Evolutionary conservation across 2,113 vertebrate species (phyloP).

Genomic region (Holacanthus passer): DNA sequence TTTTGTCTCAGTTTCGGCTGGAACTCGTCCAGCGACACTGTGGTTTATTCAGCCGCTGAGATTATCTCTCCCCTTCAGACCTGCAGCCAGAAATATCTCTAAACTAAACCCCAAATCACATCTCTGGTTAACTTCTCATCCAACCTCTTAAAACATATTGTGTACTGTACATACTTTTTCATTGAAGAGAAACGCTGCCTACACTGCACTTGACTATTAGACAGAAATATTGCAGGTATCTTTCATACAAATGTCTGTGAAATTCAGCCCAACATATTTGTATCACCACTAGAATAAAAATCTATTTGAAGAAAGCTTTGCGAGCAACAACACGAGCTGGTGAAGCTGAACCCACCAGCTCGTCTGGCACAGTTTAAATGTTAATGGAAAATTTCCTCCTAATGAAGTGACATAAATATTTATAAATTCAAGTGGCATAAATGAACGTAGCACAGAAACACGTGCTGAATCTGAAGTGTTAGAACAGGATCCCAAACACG

Average conservation of each 20-base stretch:
- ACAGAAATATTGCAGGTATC: neutral
- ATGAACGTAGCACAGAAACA: too few species aligned
- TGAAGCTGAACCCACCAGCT: neutral
- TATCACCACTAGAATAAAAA: neutral
- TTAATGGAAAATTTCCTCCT: too few species aligned
- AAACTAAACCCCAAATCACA: neutral
- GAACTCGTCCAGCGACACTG: neutral
- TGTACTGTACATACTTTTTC: neutral
- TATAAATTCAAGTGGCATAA: too few species aligned
- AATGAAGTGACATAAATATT: too few species aligned
- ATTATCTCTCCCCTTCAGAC: neutral
- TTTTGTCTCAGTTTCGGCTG: slow-evolving; percentile 2
- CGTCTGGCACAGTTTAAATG: neutral
- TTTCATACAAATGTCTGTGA: neutral
- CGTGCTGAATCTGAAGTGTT: neutral
- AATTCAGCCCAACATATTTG: neutral
- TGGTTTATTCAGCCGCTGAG: neutral
- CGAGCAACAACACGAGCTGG: neutral
- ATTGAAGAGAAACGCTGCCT: too few species aligned
- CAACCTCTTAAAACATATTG: neutral
- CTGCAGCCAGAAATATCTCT: neutral
- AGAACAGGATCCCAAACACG: too few species aligned
- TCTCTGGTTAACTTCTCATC: neutral
- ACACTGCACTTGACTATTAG: neutral
- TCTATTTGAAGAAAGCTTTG: neutral